Conservation (phyloP, 2,797 vertebrate genomes). For the Rhinichthys osculus region DNA sequence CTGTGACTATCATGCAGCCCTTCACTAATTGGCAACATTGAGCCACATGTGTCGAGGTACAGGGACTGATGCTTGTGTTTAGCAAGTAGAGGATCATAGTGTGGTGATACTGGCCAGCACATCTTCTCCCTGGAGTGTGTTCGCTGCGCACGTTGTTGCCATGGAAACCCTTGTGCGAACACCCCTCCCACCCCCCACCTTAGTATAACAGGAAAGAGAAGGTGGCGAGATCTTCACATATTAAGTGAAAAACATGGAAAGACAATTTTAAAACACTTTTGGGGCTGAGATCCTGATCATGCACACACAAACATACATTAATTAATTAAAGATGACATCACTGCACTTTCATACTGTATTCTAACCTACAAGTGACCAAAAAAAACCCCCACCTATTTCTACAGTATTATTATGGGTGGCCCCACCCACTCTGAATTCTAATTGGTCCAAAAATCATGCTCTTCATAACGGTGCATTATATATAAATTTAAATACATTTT, state of each 20-base stretch:
- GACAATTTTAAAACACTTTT: constrained; percentile 15
- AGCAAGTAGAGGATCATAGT: constrained; percentile 60
- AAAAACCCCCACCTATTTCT: neutral
- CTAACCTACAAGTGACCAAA: neutral
- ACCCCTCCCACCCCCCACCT: constrained; percentile 57
- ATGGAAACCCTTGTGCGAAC: constrained; percentile 72
- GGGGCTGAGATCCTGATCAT: neutral
- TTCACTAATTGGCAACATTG: constrained; percentile 36
- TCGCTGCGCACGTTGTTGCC: constrained; percentile 70
- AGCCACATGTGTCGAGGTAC: constrained; percentile 16
- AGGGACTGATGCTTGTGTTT: constrained; percentile 47
- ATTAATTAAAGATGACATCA: constrained; percentile 18
- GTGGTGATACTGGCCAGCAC: constrained; percentile 72
- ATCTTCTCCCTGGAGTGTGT: constrained; percentile 62
- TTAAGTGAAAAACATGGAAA: constrained; percentile 2
- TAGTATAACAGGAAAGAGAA: constrained; percentile 63
- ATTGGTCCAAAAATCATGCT: neutral
- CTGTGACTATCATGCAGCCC: neutral
- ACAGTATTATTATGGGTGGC: neutral
- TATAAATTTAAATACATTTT: neutral
- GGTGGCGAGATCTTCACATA: constrained; percentile 37
- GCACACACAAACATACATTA: neutral
- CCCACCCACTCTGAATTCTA: neutral
- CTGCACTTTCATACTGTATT: neutral
- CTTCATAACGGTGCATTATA: neutral